Evolutionary conservation across 2,113 vertebrate species (phyloP), one percentile per base, ranked within the genome.

Genomic region (Myiopsitta monachus): DNA sequence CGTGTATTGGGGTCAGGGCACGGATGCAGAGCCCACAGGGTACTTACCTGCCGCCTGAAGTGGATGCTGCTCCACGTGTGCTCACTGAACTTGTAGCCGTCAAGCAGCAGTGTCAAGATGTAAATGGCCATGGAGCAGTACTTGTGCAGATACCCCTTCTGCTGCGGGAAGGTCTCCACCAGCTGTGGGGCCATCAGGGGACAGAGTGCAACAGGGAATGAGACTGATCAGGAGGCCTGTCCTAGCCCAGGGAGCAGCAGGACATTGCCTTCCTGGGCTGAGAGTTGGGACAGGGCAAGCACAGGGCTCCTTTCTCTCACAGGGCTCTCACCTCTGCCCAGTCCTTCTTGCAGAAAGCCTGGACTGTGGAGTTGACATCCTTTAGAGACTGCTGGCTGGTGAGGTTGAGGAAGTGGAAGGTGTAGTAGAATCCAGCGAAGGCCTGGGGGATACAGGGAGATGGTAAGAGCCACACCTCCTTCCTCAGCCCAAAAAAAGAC

Each of bases 1-100:
- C 1, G 0, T 3, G 24, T 28, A 28, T 26, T 46, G 3, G 0
- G 44, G 36, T 31, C 36, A 36, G 24, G 64, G 18, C n/a, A 39
- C 26, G 83, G 52, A 28, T 11, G 26, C 1, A 1, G 57, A 36
- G 33, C 57, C 57, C 33, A 23, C 33, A 36, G 57, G 33, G 33
- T 59, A 14, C 33, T 36, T 91, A 99, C 99, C 98, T 99, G 98
- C 52, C 78, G 97, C 90, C 97, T 98, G 94, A 99, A 99, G 89
- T 97, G 97, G 81, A 99, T 98, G 68, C 23, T 97, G 43, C 96
- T 67, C 97, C 99, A 99, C 87, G 18, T 89, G 28, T 11, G 47
- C 27, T 97, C 83, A 0, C 94, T 80, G 69, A 99, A 99, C 19
- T 98, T 97, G n/a, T 98, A 99, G 64, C 98, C 99, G 3, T 96